Evolutionary conservation across 2,797 vertebrate genomes (phyloP).

Genomic region (Monodelphis domestica): DNA sequence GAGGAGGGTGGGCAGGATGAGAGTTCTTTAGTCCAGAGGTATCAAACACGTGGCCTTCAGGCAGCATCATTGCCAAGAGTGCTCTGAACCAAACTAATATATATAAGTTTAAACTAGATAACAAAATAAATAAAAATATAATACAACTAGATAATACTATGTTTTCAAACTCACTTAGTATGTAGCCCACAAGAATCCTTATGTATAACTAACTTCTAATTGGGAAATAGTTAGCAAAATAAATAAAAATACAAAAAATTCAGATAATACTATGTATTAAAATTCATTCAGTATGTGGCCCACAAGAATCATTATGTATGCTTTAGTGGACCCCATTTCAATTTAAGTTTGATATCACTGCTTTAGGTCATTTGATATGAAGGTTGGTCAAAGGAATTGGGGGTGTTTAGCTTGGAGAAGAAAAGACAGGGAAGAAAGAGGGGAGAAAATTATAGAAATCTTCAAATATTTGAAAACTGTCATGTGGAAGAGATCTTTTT

Average conservation of each 20-base stretch:
- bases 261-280: neutral
- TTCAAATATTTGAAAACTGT: neutral
- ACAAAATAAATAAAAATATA: neutral
- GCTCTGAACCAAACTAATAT: neutral
- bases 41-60: neutral
- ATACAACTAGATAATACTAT: neutral
- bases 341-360: neutral
- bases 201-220: neutral
- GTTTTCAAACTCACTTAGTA: neutral
- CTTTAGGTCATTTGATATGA: neutral
- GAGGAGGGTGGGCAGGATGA: neutral
- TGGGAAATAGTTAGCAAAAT: neutral
- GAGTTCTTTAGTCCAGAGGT: neutral
- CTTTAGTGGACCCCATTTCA: neutral
- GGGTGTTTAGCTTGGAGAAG: neutral
- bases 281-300: neutral
- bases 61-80: neutral
- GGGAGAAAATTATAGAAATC: neutral
- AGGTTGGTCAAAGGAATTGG: neutral
- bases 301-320: neutral
- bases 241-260: neutral
- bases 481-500: neutral
- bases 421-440: neutral
- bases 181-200: neutral
- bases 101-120: neutral